Percentiles rank a stretch among this genome's conserved stretches.
Conservation (phyloP, 2,888 invertebrate genomes). For the Pristionchus arcanus region DNA sequence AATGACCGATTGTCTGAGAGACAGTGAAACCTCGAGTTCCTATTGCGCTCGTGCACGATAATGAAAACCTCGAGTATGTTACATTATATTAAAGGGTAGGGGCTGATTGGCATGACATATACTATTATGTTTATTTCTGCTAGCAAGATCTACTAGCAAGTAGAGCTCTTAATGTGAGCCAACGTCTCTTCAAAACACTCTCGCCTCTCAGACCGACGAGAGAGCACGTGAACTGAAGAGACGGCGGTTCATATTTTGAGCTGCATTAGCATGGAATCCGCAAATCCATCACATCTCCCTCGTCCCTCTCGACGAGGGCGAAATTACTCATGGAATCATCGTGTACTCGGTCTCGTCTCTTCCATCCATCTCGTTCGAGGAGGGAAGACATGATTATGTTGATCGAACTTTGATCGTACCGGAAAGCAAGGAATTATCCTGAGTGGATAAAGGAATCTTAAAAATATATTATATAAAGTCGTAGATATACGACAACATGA, state of each 20-base stretch:
- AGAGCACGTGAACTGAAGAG: no score
- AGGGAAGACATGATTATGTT: conserved; percentile 35
- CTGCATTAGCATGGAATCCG: background rate
- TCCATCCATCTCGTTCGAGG: conserved; percentile 49
- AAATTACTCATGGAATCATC: conserved; percentile 52
- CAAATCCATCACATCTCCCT: background rate
- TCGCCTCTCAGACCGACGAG: no score
- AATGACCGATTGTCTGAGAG: no score
- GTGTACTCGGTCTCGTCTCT: conserved; percentile 18
- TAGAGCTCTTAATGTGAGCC: no score
- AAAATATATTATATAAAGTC: background rate
- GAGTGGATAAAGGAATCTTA: background rate
- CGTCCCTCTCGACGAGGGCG: background rate
- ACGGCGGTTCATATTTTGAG: no score
- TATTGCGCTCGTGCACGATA: no score
- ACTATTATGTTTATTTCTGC: no score
- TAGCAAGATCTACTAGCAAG: background rate
- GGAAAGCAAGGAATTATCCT: background rate
- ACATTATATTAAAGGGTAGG: no score
- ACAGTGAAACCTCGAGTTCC: no score
- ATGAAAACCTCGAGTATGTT: no score
- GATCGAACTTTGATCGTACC: conserved; percentile 54
- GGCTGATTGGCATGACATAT: no score
- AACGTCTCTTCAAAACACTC: no score
- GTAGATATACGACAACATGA: background rate